Evolutionary conservation across 2,797 vertebrate species (phyloP).

Genomic region (Brachyalestes nurse): DNA sequence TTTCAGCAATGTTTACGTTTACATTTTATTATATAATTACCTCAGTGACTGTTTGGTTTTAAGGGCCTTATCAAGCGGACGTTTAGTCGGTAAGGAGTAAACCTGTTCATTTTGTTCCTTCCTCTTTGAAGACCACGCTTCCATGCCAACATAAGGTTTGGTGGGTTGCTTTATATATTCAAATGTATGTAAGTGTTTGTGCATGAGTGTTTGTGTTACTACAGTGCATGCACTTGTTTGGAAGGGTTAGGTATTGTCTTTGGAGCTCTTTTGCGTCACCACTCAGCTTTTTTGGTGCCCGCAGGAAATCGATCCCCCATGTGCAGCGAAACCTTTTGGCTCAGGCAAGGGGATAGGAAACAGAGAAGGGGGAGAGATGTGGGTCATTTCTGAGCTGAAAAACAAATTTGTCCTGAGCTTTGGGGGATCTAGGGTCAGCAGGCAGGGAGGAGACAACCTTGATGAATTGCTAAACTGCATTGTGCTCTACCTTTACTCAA

Average conservation of each 20-base stretch:
- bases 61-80: not conserved
- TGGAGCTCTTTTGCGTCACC: conserved; percentile 75
- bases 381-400: conserved; percentile 78
- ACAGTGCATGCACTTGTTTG: conserved; percentile 74
- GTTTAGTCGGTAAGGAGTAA: conserved; percentile 28
- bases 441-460: conserved; percentile 58
- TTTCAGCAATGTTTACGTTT: not conserved
- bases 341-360: conserved; percentile 80
- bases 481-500: not conserved
- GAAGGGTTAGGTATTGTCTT: conserved; percentile 77
- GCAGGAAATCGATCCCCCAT: conserved; percentile 83
- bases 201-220: conserved; percentile 59
- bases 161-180: conserved; percentile 36
- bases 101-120: not conserved
- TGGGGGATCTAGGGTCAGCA: conserved; percentile 52
- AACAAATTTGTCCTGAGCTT: conserved; percentile 70
- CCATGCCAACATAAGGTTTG: conserved; percentile 17
- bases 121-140: conserved; percentile 19
- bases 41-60: not conserved
- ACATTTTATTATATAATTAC: not conserved
- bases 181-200: conserved; percentile 62
- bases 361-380: conserved; percentile 72
- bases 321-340: conserved; percentile 85
- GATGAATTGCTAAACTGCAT: conserved; percentile 5
- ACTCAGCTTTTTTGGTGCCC: conserved; percentile 75